Conservation (phyloP, 2,888 invertebrate genomes). For the Papilio gigon region DNA sequence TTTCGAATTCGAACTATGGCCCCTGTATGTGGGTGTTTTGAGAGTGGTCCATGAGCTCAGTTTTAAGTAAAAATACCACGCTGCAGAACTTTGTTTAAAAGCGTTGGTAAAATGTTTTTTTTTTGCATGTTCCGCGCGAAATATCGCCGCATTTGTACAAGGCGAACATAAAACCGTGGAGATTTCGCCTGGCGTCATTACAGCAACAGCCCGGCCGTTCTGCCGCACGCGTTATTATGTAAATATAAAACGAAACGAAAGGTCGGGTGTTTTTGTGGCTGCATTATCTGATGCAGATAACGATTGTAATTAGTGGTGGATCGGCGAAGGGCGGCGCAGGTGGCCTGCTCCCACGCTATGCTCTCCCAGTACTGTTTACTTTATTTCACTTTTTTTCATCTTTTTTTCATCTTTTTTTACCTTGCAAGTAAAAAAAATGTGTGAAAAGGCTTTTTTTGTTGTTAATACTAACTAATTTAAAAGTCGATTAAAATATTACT, state of each 20-base stretch:
- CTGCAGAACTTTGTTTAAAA: not conserved
- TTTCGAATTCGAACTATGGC: no score
- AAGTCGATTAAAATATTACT: not conserved
- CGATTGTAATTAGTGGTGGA: conserved; percentile 74
- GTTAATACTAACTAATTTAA: not conserved
- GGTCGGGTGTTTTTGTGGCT: conserved; percentile 62
- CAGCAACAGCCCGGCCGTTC: conserved; percentile 68
- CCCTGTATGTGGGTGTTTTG: no score
- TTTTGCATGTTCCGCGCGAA: conserved; percentile 9
- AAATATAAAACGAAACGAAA: conserved; percentile 76
- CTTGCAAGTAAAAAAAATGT: not conserved
- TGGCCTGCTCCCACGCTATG: conserved; percentile 71
- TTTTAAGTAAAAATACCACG: not conserved
- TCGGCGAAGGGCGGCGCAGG: conserved; percentile 59
- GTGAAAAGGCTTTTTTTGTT: not conserved
- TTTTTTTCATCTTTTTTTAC: conserved; percentile 20
- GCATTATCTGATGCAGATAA: conserved; percentile 77
- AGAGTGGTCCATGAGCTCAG: not conserved
- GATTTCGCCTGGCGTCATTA: conserved; percentile 65
- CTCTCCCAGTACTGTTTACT: conserved; percentile 41
- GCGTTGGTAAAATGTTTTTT: not conserved
- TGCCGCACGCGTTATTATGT: conserved; percentile 79
- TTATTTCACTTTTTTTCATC: conserved; percentile 44
- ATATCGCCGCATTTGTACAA: conserved; percentile 30
- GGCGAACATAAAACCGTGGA: conserved; percentile 55